phyloP scores from a whole-genome alignment of 2,113 vertebrate genomes.

The Piprites chloris region DNA sequence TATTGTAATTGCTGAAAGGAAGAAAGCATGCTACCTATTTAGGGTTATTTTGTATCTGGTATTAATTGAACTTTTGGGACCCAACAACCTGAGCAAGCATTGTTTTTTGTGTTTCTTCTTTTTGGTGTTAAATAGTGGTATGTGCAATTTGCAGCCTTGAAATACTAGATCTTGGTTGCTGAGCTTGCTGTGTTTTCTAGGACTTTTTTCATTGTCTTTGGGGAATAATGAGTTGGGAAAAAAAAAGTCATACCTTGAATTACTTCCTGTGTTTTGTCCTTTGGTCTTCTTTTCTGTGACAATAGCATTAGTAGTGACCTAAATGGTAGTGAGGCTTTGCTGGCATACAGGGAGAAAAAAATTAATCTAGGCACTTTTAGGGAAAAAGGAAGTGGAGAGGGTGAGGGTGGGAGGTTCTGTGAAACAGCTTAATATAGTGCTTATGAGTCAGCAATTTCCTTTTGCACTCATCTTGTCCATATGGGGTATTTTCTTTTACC shows the following conservation, averaged over 20 bases:
- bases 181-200: neutral
- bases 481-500: neutral
- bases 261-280: neutral
- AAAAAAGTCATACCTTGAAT: neutral
- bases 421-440: neutral
- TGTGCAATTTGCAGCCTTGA: neutral
- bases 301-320: neutral
- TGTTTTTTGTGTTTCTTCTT: neutral
- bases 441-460: neutral
- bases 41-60: neutral
- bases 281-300: neutral
- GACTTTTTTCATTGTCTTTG: neutral
- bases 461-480: neutral
- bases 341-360: neutral
- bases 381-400: neutral
- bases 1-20: neutral
- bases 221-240: neutral
- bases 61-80: neutral
- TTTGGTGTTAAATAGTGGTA: neutral
- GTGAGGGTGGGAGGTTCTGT: neutral
- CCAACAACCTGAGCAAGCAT: neutral
- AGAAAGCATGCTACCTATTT: neutral
- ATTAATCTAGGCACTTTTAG: neutral
- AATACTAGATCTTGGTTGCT: neutral
- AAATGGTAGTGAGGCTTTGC: neutral